These are phyloP conservation scores for Strix aluco DNA, from an alignment of 2,113 vertebrate species.

Conservation along the genomic window DNA sequence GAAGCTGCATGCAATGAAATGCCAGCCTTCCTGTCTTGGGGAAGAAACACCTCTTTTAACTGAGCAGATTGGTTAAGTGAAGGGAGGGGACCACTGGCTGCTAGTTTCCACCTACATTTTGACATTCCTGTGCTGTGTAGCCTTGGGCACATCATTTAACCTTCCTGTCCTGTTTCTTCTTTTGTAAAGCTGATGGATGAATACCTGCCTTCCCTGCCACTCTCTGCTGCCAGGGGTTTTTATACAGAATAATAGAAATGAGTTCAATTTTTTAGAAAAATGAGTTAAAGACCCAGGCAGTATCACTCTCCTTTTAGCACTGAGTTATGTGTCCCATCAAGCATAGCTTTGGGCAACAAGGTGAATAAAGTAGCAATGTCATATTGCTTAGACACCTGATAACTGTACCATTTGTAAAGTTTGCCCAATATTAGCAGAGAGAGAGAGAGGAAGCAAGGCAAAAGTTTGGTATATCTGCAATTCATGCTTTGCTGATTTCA, in stretches of 20 bases:
- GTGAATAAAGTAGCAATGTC: neutral
- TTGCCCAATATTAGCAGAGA: neutral
- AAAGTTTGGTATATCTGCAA: neutral
- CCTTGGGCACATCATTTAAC: neutral
- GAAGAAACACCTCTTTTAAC: neutral
- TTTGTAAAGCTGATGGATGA: neutral
- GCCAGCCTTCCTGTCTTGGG: neutral
- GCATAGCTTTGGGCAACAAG: neutral
- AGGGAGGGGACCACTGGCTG: neutral
- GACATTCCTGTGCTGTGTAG: neutral
- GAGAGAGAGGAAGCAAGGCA: neutral
- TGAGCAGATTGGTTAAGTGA: neutral
- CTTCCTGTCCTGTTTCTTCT: neutral
- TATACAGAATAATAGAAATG: neutral
- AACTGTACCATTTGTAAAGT: slow-evolving; percentile 12
- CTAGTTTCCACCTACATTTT: neutral
- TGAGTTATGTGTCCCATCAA: slow-evolving; percentile 32
- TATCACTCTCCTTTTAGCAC: neutral
- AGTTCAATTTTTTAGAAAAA: neutral
- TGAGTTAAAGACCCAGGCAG: neutral
- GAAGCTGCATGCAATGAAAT: neutral
- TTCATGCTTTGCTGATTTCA: neutral
- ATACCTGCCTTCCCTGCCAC: neutral
- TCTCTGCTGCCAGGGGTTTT: neutral
- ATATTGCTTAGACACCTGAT: neutral